Evolutionary conservation across 1,140 invertebrate species (phyloP), one percentile per base, ranked within the genome.

Genomic region (Drosophila pseudoobscura): DNA sequence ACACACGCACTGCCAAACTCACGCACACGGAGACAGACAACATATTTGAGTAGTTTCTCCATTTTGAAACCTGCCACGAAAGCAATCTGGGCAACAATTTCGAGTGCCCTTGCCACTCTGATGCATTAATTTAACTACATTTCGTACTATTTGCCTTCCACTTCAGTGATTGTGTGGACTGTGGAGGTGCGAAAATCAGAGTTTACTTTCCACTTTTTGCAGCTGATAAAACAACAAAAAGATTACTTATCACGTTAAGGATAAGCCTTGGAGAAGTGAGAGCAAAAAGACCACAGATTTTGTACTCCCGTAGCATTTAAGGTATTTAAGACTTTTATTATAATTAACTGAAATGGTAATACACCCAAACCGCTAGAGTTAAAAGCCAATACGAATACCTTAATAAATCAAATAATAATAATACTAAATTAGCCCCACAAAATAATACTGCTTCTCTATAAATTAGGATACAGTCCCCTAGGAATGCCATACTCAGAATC

Each of bases 61-160:
- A 61, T 45, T 56, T 43, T 24, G 43, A 49, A 24, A 9, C 22
- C 31, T 53, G 15, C 31, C 24, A 44, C 35, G 57, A 43, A 26
- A 31, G 15, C 31, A 43, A 24, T 35, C 26, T 39, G 35, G 35
- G 35, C 0, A 39, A 3, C 35, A 13, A 69, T 66, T 68, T 69
- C 17, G 35, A 69, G 63, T 69, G 65, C 59, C 35, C 35, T 13
- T 39, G 35, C 11, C 13, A 39, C 50, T 54, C 50, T 62, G 53
- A 54, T 35, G 50, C 45, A 20, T 69, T 69, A 57, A 54, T 69
- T 66, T 57, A 69, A 56, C 51, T 44, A 13, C 35, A 39, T 5
- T 4, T 29, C 29, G 6, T 2, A 8, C 24, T 39, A 69, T 69
- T 69, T 69, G 63, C 65, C 15, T 24, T 69, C 43, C 50, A 43